phyloP scores from a whole-genome alignment of 2,888 invertebrate genomes.

The Eristalinus aeneus region DNA sequence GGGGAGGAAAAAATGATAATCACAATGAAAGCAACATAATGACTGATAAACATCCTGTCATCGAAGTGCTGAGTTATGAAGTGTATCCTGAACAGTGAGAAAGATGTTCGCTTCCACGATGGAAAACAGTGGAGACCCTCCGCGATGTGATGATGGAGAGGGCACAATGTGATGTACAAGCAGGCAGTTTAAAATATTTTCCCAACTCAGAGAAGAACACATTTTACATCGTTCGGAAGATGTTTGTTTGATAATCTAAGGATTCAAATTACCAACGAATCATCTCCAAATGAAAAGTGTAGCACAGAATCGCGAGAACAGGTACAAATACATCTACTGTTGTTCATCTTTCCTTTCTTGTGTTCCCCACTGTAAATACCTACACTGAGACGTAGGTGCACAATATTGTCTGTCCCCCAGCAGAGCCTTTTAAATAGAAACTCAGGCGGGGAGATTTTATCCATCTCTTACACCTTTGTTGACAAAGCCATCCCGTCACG shows the following conservation, averaged over 20 bases:
- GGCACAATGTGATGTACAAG: neutral
- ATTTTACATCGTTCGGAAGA: too few relatives aligned
- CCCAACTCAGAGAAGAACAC: too few relatives aligned
- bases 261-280: too few relatives aligned
- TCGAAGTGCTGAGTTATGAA: conserved; percentile 52
- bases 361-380: neutral
- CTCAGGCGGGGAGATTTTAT: neutral
- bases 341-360: neutral
- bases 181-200: neutral
- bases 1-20: conserved; percentile 17
- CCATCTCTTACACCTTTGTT: neutral
- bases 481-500: neutral
- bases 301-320: too few relatives aligned
- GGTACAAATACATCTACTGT: neutral
- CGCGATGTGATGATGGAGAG: neutral
- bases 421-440: neutral
- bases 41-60: conserved; percentile 63
- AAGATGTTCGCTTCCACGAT: neutral
- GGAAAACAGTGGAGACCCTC: neutral
- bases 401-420: neutral
- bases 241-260: too few relatives aligned
- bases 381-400: neutral
- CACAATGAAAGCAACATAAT: conserved; percentile 59
- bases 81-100: conserved; percentile 32
- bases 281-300: too few relatives aligned